Conservation (phyloP, 2,888 invertebrate genomes). For the Temnothorax unifasciatus region DNA sequence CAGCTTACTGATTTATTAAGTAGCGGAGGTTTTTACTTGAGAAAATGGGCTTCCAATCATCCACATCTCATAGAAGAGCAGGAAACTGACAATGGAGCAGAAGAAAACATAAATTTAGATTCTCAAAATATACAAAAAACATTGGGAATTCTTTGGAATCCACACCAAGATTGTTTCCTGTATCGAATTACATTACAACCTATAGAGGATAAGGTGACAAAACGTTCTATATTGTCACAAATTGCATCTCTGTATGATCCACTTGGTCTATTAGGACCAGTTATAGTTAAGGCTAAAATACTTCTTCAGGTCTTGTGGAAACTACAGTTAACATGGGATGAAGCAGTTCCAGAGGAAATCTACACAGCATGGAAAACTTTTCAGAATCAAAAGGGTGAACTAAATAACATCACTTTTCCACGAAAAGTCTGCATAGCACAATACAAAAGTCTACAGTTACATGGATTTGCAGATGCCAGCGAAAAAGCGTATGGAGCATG, state of each 20-base stretch:
- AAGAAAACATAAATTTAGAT: background rate
- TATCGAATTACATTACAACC: background rate
- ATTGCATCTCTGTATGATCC: constrained; percentile 1
- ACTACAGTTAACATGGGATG: constrained; percentile 37
- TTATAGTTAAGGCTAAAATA: constrained; percentile 17
- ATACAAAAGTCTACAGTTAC: background rate
- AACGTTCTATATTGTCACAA: background rate
- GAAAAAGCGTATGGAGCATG: constrained; percentile 46
- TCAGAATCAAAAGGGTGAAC: background rate
- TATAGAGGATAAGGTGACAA: background rate
- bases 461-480: constrained; percentile 55
- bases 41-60: constrained; percentile 15
- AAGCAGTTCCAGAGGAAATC: constrained; percentile 23
- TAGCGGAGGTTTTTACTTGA: background rate
- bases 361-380: constrained; percentile 20
- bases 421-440: background rate
- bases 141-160: background rate
- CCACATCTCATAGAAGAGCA: background rate
- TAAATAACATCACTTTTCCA: constrained; percentile 2
- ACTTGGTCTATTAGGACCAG: background rate
- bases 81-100: too few species aligned
- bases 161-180: background rate
- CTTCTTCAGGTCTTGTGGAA: constrained; percentile 18
- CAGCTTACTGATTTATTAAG: background rate
- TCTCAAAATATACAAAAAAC: background rate